These are phyloP conservation scores for Philopedon plagiatum DNA, from an alignment of 2,888 invertebrate genomes.

Conservation along the genomic window DNA sequence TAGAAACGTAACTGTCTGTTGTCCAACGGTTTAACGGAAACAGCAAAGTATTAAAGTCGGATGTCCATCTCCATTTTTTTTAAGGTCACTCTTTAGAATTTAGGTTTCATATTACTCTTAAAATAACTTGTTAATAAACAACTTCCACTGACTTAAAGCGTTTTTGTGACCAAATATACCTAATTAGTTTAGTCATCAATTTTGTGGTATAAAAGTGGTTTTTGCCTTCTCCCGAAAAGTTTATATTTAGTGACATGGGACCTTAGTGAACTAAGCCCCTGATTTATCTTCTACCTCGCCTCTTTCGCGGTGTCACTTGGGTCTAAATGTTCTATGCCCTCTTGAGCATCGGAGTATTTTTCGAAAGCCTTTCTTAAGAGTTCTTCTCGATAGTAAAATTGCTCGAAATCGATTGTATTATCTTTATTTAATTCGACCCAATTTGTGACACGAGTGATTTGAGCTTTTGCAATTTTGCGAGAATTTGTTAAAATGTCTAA, in stretches of 20 bases:
- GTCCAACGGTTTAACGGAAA: background rate
- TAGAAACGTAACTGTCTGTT: background rate
- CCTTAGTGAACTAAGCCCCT: background rate
- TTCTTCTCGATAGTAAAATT: no score
- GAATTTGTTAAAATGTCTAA: no score
- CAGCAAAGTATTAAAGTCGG: background rate
- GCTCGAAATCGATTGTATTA: no score
- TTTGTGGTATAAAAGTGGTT: background rate
- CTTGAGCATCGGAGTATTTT: no score
- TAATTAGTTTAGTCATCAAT: background rate
- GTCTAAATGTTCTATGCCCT: no score
- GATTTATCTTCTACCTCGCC: no score
- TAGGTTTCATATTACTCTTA: background rate
- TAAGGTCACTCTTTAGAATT: background rate
- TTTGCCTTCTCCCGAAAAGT: background rate
- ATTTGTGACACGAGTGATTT: no score
- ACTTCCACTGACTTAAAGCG: background rate
- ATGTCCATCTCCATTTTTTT: background rate
- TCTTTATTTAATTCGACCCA: no score
- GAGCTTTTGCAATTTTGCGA: no score
- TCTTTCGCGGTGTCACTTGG: no score
- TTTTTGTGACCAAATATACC: background rate
- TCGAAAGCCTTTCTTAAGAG: no score
- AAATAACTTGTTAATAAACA: background rate
- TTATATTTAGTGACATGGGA: background rate